A percentile compares a stretch with the other conserved stretches of the same genome.
These are phyloP conservation scores for Eupristina koningsbergeri DNA, from an alignment of 1,140 invertebrate genomes.

Conservation along the genomic window DNA sequence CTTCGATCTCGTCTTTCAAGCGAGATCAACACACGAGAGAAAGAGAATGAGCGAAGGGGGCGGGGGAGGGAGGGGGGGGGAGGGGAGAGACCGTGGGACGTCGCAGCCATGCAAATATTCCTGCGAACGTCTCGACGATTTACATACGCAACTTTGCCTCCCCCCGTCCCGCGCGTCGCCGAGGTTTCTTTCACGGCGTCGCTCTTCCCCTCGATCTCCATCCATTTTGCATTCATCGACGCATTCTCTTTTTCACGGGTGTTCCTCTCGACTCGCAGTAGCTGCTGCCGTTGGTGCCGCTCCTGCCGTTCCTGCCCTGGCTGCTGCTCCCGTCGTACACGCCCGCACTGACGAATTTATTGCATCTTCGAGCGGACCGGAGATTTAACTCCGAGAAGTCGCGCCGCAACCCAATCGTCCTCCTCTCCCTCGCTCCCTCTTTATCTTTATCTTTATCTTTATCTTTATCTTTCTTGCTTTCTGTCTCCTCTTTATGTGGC, in stretches of 20 bases:
- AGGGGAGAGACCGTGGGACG: conserved; percentile 58
- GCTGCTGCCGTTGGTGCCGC: neutral
- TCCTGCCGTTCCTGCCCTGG: neutral
- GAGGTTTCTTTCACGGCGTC: conserved; percentile 53
- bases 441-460: neutral
- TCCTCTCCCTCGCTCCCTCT: no score
- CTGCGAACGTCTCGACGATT: conserved; percentile 59
- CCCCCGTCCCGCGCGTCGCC: neutral
- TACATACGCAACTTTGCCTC: conserved; percentile 61
- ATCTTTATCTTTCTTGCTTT: conserved; percentile 7
- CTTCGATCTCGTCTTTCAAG: conserved; percentile 49
- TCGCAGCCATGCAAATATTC: conserved; percentile 61
- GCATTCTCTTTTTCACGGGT: conserved; percentile 64
- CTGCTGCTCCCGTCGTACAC: conserved; percentile 20
- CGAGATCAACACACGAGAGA: conserved; percentile 20
- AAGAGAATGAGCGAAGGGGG: conserved; percentile 25
- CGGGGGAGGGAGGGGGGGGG: conserved; percentile 57
- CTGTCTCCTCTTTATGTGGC: neutral
- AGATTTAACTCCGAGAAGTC: conserved; percentile 48
- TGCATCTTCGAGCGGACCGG: conserved; percentile 44
- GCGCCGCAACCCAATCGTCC: conserved; percentile 34
- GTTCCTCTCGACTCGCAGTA: conserved; percentile 43
- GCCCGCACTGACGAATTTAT: conserved; percentile 52
- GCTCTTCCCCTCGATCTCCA: conserved; percentile 60
- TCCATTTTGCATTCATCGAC: conserved; percentile 66